Evolutionary conservation across 2,888 invertebrate genomes (phyloP), one percentile per base, ranked within the genome.

Genomic region (Halocaridina rubra): DNA sequence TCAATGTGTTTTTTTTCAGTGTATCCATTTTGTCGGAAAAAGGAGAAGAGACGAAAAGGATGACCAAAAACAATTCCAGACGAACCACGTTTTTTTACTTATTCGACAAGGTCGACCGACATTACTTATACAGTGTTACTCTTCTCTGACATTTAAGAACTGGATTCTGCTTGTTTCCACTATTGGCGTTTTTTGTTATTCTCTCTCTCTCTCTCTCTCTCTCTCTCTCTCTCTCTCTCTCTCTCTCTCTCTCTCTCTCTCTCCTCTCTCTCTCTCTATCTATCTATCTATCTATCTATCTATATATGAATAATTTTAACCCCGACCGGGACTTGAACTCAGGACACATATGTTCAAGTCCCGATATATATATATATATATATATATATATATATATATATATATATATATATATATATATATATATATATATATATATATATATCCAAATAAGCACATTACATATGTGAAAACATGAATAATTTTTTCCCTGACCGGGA

Each of bases 251-350:
- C 64, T 61, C 64, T 61, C 64, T 61, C 64, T 61, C 64, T 61
- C 64, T 61, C 64, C 64, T 61, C 64, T 61, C 64, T 61, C 71
- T 71, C 71, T 71, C n/a, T n/a, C n/a, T n/a, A n/a, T n/a, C n/a
- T n/a, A n/a, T n/a, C n/a, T n/a, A n/a, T n/a, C n/a, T n/a, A n/a
- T n/a, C n/a, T n/a, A n/a, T n/a, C n/a, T n/a, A n/a, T n/a, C n/a
- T n/a, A n/a, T n/a, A n/a, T n/a, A n/a, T n/a, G n/a, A n/a, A n/a
- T n/a, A n/a, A n/a, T n/a, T n/a, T n/a, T n/a, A n/a, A n/a, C n/a
- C n/a, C n/a, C n/a, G n/a, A n/a, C n/a, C n/a, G n/a, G n/a, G n/a
- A n/a, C n/a, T n/a, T n/a, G n/a, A n/a, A n/a, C n/a, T n/a, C n/a
- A n/a, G n/a, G n/a, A n/a, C n/a, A n/a, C n/a, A n/a, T n/a, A n/a